These are phyloP conservation scores for Hemithea aestivaria DNA, from an alignment of 2,888 invertebrate species.

Conservation along the genomic window DNA sequence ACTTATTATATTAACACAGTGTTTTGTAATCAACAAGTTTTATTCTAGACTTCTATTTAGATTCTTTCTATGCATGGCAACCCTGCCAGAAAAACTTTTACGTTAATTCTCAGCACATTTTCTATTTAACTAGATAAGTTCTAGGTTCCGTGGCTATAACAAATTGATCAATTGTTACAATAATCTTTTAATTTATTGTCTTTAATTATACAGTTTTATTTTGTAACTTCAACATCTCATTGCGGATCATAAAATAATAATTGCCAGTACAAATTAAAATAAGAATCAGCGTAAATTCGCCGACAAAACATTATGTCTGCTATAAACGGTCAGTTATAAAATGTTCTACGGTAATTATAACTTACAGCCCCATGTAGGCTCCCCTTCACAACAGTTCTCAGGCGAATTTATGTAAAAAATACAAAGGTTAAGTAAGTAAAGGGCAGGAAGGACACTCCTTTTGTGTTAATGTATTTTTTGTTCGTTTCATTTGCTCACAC, in stretches of 20 bases:
- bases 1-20: no score
- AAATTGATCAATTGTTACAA: no score
- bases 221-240: no score
- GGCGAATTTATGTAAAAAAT: constrained; percentile 29
- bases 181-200: no score
- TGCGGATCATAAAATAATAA: constrained; percentile 6
- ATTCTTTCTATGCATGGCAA: no score
- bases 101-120: no score
- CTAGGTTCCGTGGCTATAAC: no score
- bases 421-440: constrained; percentile 37
- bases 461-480: constrained; percentile 17
- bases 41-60: no score
- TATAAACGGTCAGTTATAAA: constrained; percentile 21
- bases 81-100: no score
- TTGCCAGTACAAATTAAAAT: constrained; percentile 10
- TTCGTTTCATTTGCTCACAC: constrained; percentile 14
- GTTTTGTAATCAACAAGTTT: no score
- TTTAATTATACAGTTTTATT: no score
- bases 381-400: constrained; percentile 28
- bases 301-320: constrained; percentile 15
- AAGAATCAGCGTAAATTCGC: constrained; percentile 11
- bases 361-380: constrained; percentile 28
- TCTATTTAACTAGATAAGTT: no score
- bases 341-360: constrained; percentile 25
- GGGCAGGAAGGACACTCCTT: constrained; percentile 17